phyloP scores from a whole-genome alignment of 2,113 vertebrate species.

The Sander lucioperca region DNA sequence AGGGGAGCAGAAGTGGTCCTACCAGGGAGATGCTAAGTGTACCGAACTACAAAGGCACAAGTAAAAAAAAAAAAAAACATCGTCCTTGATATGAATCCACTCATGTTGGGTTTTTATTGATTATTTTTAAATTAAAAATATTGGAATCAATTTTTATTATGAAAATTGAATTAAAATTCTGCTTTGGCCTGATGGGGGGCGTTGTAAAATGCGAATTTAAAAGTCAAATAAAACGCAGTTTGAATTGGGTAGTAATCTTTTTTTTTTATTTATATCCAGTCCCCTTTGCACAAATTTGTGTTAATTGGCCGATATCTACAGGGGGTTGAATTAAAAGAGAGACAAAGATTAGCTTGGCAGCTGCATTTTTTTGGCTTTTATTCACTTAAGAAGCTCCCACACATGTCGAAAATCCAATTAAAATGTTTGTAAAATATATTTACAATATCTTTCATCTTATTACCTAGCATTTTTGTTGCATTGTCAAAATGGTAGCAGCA shows the following conservation, averaged over 20 bases:
- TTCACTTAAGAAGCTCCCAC: not conserved
- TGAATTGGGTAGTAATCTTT: not conserved
- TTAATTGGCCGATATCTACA: not conserved
- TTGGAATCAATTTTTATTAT: not conserved
- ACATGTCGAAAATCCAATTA: not conserved
- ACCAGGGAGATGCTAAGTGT: constrained; percentile 3
- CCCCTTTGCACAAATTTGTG: constrained; percentile 4
- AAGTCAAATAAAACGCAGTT: constrained; percentile 6
- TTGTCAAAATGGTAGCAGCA: not conserved
- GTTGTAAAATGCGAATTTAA: constrained; percentile 2
- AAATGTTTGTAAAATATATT: not conserved
- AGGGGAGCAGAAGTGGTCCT: not conserved
- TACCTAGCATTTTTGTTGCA: not conserved
- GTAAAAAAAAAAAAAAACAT: not conserved
- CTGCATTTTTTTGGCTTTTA: not conserved
- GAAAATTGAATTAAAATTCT: not conserved
- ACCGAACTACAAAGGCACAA: not conserved
- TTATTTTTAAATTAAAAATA: not conserved
- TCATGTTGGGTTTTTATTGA: not conserved
- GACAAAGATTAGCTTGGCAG: not conserved
- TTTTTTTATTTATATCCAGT: not conserved
- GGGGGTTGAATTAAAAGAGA: not conserved
- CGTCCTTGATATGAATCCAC: not conserved
- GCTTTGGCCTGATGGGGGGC: constrained; percentile 34
- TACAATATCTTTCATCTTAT: not conserved